A percentile compares a stretch with the other conserved stretches of the same genome.
These are phyloP conservation scores for Rhopalosiphum nymphaeae DNA, from an alignment of 2,888 invertebrate species.

Conservation along the genomic window DNA sequence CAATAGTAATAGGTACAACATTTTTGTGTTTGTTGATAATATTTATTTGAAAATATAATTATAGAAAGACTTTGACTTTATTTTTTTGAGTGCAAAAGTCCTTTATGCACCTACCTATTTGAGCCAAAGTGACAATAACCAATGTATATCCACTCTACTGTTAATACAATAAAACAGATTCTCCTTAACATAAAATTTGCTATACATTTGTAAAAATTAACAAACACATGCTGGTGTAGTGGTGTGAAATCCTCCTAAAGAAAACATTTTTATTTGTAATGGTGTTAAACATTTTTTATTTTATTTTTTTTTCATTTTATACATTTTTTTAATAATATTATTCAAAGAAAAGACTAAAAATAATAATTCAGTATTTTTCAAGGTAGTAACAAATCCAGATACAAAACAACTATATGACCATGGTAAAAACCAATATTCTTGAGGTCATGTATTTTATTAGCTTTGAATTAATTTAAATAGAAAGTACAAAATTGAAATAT, in stretches of 20 bases:
- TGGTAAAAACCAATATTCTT: not conserved
- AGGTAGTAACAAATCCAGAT: not conserved
- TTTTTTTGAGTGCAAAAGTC: too few species aligned
- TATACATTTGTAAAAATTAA: too few species aligned
- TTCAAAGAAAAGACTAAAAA: not conserved
- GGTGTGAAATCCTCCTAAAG: not conserved
- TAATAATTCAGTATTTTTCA: not conserved
- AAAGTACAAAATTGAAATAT: slow-evolving; percentile 12
- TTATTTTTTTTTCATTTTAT: not conserved
- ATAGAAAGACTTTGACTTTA: too few species aligned
- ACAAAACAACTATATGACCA: not conserved
- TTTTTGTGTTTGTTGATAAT: too few species aligned
- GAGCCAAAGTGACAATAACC: too few species aligned
- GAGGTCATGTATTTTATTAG: slow-evolving; percentile 1
- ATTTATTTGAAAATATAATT: too few species aligned
- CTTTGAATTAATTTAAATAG: not conserved
- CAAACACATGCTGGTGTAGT: not conserved
- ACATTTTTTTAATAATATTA: not conserved
- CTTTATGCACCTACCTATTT: too few species aligned
- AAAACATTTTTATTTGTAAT: not conserved
- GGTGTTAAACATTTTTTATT: not conserved
- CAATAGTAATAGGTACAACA: too few species aligned
- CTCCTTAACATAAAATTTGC: too few species aligned
- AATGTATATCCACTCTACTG: too few species aligned
- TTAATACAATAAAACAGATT: too few species aligned